A percentile compares a stretch with the other conserved stretches of the same genome.
Evolutionary conservation across 2,113 vertebrate species (phyloP).

Genomic region (Nibea coibor): DNA sequence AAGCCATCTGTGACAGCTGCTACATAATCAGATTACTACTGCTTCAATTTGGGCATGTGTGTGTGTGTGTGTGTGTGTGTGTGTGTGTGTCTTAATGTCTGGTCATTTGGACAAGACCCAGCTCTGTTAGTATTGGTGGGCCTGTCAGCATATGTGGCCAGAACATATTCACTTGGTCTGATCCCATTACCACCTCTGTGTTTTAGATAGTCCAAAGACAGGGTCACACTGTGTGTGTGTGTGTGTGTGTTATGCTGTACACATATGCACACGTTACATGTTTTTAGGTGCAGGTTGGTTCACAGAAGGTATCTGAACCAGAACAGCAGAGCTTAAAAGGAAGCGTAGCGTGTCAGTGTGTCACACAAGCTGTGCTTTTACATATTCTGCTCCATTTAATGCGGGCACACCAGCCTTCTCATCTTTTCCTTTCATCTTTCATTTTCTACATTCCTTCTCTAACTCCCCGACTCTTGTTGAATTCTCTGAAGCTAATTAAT

Average conservation of each 20-base stretch:
- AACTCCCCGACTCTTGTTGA: slow-evolving; percentile 70
- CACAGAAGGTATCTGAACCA: slow-evolving; percentile 62
- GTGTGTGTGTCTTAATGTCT: slow-evolving; percentile 36
- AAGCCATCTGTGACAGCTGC: slow-evolving; percentile 70
- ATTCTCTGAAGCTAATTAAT: slow-evolving; percentile 83
- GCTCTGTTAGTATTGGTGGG: slow-evolving; percentile 45
- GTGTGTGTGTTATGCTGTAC: slow-evolving; percentile 1
- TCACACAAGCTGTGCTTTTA: slow-evolving; percentile 74
- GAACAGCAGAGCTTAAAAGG: slow-evolving; percentile 59
- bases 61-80: slow-evolving; percentile 16
- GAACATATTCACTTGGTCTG: slow-evolving; percentile 48
- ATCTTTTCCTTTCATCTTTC: slow-evolving; percentile 71
- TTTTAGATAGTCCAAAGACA: slow-evolving; percentile 22
- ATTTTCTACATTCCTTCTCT: slow-evolving; percentile 53
- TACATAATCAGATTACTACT: slow-evolving; percentile 75
- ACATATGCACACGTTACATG: slow-evolving; percentile 4
- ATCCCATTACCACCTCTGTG: slow-evolving; percentile 51
- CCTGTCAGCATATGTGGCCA: slow-evolving; percentile 55
- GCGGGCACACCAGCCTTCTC: slow-evolving; percentile 55
- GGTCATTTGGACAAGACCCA: slow-evolving; percentile 51
- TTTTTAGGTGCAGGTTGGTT: slow-evolving; percentile 51
- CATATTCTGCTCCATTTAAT: slow-evolving; percentile 75
- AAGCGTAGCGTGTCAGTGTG: slow-evolving; percentile 62
- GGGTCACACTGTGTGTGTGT: too few relatives aligned
- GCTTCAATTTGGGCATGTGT: slow-evolving; percentile 52